Base-by-base conservation (phyloP, 2,888 invertebrate genomes). In the Anarsia innoxiella region DNA sequence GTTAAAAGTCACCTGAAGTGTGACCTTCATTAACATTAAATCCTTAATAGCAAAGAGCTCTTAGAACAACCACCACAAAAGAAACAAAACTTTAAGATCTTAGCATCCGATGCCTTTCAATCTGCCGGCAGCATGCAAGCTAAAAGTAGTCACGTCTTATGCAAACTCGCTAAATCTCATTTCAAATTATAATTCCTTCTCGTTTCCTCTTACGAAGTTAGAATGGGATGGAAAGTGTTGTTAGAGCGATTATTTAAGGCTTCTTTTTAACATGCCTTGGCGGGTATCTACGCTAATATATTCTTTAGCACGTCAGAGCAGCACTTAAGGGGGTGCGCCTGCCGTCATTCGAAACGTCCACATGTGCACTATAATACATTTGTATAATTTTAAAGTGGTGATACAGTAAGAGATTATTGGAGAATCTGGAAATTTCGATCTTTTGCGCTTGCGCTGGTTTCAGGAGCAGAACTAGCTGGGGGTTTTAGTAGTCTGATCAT, bases 251-350 rank as follows among this genome's bases (percentile, higher is more conserved):
- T 41, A 41, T 41, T 41, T 35, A 41, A 40, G 30, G 37, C 31
- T 41, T 41, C 41, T 41, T 41, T 41, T 41, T 41, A 41, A 35
- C 41, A 37, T 41, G 41, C 41, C 42, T 34, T 11, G 29, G 37
- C 39, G 41, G 51, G 41, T 60, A 59, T 65, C 56, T 49, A 38
- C 42, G 48, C 56, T 68, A 65, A 75, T 72, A 67, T 68, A 73
- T 71, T 69, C 71, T 61, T 67, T 59, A 65, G 62, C 68, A 65
- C 64, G 64, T 69, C 64, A 48, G 56, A 40, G 46, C 46, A 49
- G 56, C 65, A 66, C 63, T 67, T 63, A 66, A 61, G 54, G 59
- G 62, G 69, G 67, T 59, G 68, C 58, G 59, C 53, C 48, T 45
- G 49, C 48, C 59, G 63, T 68, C 67, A 68, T 54, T 57, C 54